Percentiles rank a stretch among this genome's conserved stretches.
Evolutionary conservation across 2,113 vertebrate species (phyloP).

Genomic region (Alexandromys fortis): DNA sequence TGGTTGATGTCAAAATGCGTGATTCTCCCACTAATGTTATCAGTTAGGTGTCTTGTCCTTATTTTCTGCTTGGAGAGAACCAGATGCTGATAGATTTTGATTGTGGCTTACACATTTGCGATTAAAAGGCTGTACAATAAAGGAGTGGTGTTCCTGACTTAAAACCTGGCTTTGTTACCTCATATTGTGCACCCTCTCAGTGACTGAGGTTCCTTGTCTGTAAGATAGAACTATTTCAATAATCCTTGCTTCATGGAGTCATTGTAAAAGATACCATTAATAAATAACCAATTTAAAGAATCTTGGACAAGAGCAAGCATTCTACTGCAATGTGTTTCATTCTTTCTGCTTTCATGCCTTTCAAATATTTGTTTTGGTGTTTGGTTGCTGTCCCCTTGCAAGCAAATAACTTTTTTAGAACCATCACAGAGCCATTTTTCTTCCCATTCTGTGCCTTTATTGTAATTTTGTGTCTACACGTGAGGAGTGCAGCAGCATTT

Average conservation of each 20-base stretch:
- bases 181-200: not conserved
- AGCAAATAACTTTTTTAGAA: not conserved
- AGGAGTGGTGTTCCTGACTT: not conserved
- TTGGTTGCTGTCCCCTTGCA: not conserved
- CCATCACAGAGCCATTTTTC: not conserved
- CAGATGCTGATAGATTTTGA: not conserved
- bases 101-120: not conserved
- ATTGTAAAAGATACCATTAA: not conserved
- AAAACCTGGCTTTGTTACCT: not conserved
- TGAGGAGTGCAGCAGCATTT: not conserved
- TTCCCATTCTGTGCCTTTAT: not conserved
- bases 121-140: not conserved
- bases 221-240: not conserved
- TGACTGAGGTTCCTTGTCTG: not conserved
- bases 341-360: not conserved
- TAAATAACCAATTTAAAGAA: not conserved
- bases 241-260: not conserved
- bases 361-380: slow-evolving; percentile 1
- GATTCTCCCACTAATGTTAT: not conserved
- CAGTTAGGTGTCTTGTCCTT: not conserved
- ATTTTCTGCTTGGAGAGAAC: not conserved
- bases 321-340: not conserved
- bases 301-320: not conserved
- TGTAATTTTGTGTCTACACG: not conserved
- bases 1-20: no score